Conservation (phyloP, 2,797 vertebrate genomes). For the Mus spretus region DNA sequence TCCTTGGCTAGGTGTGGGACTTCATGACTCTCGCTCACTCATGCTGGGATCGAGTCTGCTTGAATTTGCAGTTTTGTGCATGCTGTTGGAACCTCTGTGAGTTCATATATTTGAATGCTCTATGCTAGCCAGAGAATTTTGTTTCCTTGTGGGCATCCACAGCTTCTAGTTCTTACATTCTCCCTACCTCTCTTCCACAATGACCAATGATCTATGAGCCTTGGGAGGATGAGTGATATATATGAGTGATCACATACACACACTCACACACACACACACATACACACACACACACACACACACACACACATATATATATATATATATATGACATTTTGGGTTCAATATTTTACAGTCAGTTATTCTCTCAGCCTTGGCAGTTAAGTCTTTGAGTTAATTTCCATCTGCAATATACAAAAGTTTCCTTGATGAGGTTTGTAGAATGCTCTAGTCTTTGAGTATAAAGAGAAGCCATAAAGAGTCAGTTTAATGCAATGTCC, state of each 20-base stretch:
- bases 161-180: background rate
- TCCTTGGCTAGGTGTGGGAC: too few species aligned
- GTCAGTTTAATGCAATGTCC: background rate
- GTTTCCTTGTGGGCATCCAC: background rate
- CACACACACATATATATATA: too few species aligned
- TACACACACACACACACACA: too few species aligned
- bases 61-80: background rate
- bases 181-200: background rate
- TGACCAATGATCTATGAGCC: too few species aligned
- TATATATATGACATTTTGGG: background rate
- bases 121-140: background rate
- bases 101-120: background rate
- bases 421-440: background rate
- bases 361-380: background rate
- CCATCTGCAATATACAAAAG: background rate
- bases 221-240: too few species aligned
- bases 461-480: background rate
- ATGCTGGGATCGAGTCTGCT: background rate
- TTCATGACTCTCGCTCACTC: background rate
- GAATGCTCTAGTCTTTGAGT: background rate
- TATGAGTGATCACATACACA: too few species aligned
- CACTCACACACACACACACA: too few species aligned
- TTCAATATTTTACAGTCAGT: background rate
- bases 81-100: background rate
- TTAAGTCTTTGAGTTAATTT: background rate